Percentiles rank a stretch among this genome's conserved stretches.
phyloP scores from a whole-genome alignment of 2,888 invertebrate species.

The Drosophila ezoana region DNA sequence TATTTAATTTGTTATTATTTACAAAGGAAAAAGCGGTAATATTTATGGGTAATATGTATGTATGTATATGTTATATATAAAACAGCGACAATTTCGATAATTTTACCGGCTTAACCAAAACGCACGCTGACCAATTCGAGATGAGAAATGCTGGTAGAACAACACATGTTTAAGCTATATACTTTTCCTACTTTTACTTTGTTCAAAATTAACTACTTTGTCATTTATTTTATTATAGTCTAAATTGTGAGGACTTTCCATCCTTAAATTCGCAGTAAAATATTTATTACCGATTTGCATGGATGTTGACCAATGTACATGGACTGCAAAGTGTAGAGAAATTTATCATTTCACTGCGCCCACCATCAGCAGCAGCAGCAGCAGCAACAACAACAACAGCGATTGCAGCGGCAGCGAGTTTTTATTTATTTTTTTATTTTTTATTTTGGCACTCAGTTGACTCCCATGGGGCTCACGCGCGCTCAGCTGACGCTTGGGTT shows the following conservation, averaged over 20 bases:
- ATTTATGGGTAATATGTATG: too few species aligned
- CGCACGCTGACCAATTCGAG: too few species aligned
- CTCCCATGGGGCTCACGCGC: conserved; percentile 56
- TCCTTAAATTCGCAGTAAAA: not conserved
- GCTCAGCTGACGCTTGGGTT: conserved; percentile 52
- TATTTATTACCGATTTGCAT: not conserved
- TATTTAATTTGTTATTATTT: too few species aligned
- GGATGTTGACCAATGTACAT: conserved; percentile 34
- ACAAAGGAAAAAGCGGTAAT: too few species aligned
- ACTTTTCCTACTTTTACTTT: too few species aligned
- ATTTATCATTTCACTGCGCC: conserved; percentile 80
- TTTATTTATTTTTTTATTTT: conserved; percentile 45
- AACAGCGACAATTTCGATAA: too few species aligned
- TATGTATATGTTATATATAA: too few species aligned
- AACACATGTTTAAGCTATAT: too few species aligned
- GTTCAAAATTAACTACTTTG: not conserved
- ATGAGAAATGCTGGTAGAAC: too few species aligned
- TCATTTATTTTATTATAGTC: not conserved
- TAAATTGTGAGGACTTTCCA: not conserved
- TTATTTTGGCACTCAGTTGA: conserved; percentile 51
- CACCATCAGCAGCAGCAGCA: conserved; percentile 29
- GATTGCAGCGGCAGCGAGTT: conserved; percentile 52
- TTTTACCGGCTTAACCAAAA: too few species aligned
- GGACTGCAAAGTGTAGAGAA: conserved; percentile 79
- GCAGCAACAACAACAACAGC: conserved; percentile 26